phyloP scores from a whole-genome alignment of 2,797 vertebrate genomes.

The Chaetophractus vellerosus region DNA sequence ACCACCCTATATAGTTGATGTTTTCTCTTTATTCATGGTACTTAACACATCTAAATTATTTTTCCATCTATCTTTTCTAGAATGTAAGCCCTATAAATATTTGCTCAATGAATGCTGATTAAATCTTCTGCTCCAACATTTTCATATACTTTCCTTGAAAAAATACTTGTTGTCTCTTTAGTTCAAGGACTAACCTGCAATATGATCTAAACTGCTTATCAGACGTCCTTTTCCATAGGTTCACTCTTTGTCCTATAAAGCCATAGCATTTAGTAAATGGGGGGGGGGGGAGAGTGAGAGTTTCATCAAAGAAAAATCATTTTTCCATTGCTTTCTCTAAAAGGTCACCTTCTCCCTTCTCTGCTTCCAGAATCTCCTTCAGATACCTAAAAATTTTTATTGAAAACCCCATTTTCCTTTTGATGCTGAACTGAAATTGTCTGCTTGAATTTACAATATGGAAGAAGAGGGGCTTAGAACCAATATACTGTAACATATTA shows the following conservation, averaged over 20 bases:
- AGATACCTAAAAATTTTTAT: neutral
- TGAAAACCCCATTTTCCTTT: neutral
- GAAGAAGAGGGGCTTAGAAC: neutral
- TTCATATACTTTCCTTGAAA: neutral
- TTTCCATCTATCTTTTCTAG: neutral
- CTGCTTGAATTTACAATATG: neutral
- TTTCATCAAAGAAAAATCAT: neutral
- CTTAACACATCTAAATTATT: neutral
- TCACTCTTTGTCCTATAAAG: neutral
- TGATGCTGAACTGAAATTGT: neutral
- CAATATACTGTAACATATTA: neutral
- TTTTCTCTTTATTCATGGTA: neutral
- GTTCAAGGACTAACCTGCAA: neutral
- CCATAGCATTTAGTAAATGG: neutral
- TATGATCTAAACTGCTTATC: neutral
- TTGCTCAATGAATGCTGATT: neutral
- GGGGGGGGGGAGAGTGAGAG: neutral
- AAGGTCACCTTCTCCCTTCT: neutral
- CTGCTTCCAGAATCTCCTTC: neutral
- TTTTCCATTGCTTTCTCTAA: neutral
- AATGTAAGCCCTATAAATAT: neutral
- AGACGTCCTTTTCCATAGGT: neutral
- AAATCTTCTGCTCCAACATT: neutral
- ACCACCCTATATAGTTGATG: neutral
- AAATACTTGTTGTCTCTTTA: neutral